A percentile compares a stretch with the other conserved stretches of the same genome.
Conservation (phyloP, 2,888 invertebrate genomes). For the Agapostemon virescens region DNA sequence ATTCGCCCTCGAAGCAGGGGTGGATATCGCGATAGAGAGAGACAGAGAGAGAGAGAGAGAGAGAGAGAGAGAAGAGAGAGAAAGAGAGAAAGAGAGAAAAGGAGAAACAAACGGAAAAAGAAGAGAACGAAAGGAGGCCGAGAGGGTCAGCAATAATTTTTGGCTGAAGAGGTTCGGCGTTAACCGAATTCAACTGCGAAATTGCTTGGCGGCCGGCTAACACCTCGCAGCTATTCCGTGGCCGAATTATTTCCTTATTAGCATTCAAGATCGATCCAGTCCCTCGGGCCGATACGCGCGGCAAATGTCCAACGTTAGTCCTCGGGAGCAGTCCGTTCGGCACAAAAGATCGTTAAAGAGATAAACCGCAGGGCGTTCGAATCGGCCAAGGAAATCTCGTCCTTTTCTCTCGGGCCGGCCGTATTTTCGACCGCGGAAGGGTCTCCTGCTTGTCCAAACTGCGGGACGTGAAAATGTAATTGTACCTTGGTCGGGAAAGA, state of each 20-base stretch:
- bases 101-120: background rate
- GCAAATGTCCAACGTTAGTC: conserved; percentile 46
- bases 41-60: too few relatives aligned
- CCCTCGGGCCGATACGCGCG: conserved; percentile 46
- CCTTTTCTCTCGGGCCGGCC: conserved; percentile 15
- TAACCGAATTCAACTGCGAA: conserved; percentile 42
- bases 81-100: background rate
- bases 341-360: conserved; percentile 64
- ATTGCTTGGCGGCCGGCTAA: conserved; percentile 33
- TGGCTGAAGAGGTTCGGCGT: background rate
- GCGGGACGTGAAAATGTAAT: conserved; percentile 66
- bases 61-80: background rate
- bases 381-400: conserved; percentile 61
- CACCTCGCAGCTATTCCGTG: conserved; percentile 21
- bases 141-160: conserved; percentile 14
- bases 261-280: conserved; percentile 60
- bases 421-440: conserved; percentile 54
- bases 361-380: conserved; percentile 57
- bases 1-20: background rate
- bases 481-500: conserved; percentile 50
- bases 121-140: background rate
- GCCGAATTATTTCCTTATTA: conserved; percentile 59
- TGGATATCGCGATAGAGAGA: background rate
- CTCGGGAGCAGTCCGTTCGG: conserved; percentile 16
- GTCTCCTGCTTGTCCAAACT: conserved; percentile 48